Base-by-base conservation (phyloP, 2,888 invertebrate genomes). In the Chrysolina oricalcia region DNA sequence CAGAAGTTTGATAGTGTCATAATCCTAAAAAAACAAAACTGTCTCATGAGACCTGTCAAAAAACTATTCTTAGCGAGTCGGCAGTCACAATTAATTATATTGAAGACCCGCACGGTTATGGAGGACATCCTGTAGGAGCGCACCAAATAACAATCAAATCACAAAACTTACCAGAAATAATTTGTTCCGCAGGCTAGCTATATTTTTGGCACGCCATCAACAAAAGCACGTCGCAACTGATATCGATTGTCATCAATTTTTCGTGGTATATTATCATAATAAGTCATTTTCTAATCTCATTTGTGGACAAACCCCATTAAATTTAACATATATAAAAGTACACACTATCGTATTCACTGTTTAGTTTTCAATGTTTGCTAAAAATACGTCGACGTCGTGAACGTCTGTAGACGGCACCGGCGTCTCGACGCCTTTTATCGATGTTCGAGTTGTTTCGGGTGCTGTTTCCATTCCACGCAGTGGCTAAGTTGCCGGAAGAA, bases 401-500 rank as follows among this genome's bases (percentile, higher is more conserved):
- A 50, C 50, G 53, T 40, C 27, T 35, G 53, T 19, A 11, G 9
- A n/a, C 69, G 56, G 70, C 75, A 65, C 65, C 73, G 76, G 70
- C 76, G 76, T 76, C 76, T 59, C 17, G 70, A 73, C 70, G 73
- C 73, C 73, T 64, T 73, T 65, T 67, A 23, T 66, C 19, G 43
- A 10, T n/a, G 53, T 46, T 46, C 41, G 43, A 48, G n/a, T 19
- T 66, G 1, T 46, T 43, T 66, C 21, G 19, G 66, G 17, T n/a
- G 50, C 19, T 46, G 46, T 35, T 35, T 59, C 59, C 6, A 59
- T 15, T 59, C 15, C 15, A 13, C n/a, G 59, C 59, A 15, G 27
- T 35, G 59, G 53, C 21, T 53, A 10, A 13, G 21, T 19, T 11
- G 21, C 53, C 53, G 53, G 17, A 8, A 35, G 8, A 35, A 35